Evolutionary conservation across 2,113 vertebrate species (phyloP).

Genomic region (Mastomys coucha): DNA sequence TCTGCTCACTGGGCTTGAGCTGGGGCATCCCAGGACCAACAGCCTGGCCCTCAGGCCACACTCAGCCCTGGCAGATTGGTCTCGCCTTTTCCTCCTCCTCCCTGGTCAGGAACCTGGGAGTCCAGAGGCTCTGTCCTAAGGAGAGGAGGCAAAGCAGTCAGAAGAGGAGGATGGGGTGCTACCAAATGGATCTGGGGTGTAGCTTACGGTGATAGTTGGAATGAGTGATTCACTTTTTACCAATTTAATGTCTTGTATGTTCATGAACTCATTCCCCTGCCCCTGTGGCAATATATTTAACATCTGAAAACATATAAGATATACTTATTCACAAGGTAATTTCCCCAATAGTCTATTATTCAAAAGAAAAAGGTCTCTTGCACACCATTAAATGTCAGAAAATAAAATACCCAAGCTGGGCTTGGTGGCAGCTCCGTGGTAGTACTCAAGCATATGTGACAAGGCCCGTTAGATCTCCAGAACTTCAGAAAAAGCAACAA

Average conservation of each 20-base stretch:
- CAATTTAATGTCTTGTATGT: background rate
- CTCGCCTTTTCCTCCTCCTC: background rate
- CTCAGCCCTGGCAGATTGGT: background rate
- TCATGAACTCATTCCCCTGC: background rate
- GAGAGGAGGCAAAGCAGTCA: conserved; percentile 28
- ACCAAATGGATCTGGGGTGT: background rate
- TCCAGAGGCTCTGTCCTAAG: conserved; percentile 24
- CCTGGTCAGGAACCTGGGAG: background rate
- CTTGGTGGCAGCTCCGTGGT: background rate
- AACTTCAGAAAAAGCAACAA: background rate
- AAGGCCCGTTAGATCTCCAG: background rate
- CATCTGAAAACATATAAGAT: background rate
- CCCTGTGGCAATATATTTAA: conserved; percentile 21
- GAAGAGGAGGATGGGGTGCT: background rate
- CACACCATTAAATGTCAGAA: background rate
- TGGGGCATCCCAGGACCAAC: conserved; percentile 45
- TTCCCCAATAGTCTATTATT: background rate
- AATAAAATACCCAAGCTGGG: background rate
- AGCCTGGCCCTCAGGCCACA: background rate
- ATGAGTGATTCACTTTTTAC: background rate
- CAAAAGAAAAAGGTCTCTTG: background rate
- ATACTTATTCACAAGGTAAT: background rate
- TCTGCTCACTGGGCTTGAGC: conserved; percentile 54
- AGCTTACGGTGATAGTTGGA: background rate
- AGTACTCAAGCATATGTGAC: background rate